phyloP scores from a whole-genome alignment of 2,113 vertebrate species.

The Calyptommatus sinebrachiatus region DNA sequence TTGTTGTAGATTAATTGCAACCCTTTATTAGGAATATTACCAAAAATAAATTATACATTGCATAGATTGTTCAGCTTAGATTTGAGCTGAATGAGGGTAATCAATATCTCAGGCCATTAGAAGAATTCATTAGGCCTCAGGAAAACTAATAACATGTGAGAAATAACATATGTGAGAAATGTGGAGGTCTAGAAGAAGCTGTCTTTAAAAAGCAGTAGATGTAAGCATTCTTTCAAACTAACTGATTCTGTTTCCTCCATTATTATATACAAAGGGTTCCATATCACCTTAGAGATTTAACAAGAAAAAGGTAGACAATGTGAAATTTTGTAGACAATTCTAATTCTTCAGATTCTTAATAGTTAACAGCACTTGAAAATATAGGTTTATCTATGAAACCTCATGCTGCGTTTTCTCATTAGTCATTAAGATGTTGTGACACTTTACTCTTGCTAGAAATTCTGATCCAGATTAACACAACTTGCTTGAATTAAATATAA shows the following conservation, averaged over 20 bases:
- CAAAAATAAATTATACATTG: slow-evolving; percentile 54
- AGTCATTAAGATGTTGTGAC: no score
- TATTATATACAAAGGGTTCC: accelerated
- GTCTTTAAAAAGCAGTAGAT: slow-evolving; percentile 49
- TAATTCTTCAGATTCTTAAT: no score
- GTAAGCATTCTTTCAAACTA: slow-evolving; percentile 42
- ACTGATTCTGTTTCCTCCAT: slow-evolving; percentile 14
- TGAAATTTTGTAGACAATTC: no score
- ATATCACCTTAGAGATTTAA: no score
- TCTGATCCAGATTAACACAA: no score
- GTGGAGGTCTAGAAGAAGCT: slow-evolving; percentile 49
- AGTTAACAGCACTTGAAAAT: no score
- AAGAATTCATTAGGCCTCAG: slow-evolving; percentile 58
- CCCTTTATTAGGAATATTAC: slow-evolving; percentile 66
- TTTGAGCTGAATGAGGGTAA: slow-evolving; percentile 64
- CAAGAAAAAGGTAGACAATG: no score
- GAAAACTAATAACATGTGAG: slow-evolving; percentile 41
- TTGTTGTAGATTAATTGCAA: slow-evolving; percentile 68
- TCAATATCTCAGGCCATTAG: slow-evolving; percentile 63
- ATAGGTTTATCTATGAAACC: no score
- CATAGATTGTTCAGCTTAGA: slow-evolving; percentile 64
- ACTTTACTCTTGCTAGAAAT: no score
- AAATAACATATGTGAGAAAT: slow-evolving; percentile 60
- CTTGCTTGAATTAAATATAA: no score
- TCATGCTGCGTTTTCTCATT: no score